A percentile compares a stretch with the other conserved stretches of the same genome.
Evolutionary conservation across 2,113 vertebrate genomes (phyloP).

Genomic region (Pedetes capensis): DNA sequence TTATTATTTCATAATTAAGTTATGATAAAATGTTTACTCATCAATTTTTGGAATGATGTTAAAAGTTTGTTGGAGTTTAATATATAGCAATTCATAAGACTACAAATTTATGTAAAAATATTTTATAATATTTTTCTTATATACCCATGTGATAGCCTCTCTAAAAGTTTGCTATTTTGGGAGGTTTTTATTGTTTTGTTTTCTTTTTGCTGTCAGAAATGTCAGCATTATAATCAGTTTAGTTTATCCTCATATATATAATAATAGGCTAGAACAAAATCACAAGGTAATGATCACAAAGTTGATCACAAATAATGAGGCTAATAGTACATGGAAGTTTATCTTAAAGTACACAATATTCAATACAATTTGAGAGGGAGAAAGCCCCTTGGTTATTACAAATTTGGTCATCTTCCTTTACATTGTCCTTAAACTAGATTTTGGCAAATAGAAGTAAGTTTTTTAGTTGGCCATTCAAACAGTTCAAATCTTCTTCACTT

Average conservation of each 20-base stretch:
- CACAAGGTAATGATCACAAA: no score
- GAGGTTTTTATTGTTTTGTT: no score
- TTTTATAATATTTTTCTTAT: background rate
- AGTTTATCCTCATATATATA: background rate
- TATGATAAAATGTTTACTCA: background rate
- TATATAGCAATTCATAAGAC: background rate
- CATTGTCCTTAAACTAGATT: background rate
- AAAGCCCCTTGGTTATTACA: background rate
- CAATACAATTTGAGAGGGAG: background rate
- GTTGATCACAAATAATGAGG: background rate
- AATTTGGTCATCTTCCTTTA: background rate
- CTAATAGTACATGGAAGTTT: background rate
- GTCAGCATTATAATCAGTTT: background rate
- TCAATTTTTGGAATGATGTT: background rate
- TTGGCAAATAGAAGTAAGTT: background rate
- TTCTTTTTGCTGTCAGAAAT: background rate
- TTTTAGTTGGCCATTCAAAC: background rate
- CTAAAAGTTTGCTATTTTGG: background rate
- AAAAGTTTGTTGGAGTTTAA: background rate
- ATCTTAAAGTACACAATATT: background rate
- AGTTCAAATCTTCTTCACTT: background rate
- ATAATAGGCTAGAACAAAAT: no score
- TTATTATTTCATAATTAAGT: background rate
- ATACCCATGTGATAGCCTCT: background rate
- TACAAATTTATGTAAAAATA: background rate